These are phyloP conservation scores for Enteromius treurensis DNA, from an alignment of 2,797 vertebrate species.

Conservation along the genomic window DNA sequence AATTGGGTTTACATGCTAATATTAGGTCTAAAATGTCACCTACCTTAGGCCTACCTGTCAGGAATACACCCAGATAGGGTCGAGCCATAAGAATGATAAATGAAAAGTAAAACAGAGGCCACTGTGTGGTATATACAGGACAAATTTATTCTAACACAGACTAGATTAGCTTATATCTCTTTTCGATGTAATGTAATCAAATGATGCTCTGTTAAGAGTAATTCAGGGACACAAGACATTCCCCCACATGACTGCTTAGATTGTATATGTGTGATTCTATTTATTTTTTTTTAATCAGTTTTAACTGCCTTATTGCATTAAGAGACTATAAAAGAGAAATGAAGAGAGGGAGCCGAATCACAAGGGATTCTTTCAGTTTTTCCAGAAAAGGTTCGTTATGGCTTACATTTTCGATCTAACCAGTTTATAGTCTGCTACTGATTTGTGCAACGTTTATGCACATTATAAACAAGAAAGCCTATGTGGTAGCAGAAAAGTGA, in stretches of 20 bases:
- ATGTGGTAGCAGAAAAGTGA: not conserved
- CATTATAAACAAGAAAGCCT: conserved; percentile 35
- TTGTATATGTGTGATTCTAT: conserved; percentile 37
- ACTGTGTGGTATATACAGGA: not conserved
- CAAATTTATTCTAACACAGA: not conserved
- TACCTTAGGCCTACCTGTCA: not conserved
- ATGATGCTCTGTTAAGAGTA: not conserved
- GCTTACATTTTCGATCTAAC: not conserved
- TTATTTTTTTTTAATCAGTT: conserved; percentile 44
- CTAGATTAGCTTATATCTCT: not conserved
- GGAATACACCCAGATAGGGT: not conserved
- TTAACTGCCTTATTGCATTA: not conserved
- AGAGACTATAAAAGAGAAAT: not conserved
- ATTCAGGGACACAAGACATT: not conserved
- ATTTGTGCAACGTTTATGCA: conserved; percentile 29
- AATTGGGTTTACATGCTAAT: conserved; percentile 13
- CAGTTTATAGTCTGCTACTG: not conserved
- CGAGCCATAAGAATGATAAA: not conserved
- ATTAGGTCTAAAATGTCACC: not conserved
- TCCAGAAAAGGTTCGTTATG: not conserved
- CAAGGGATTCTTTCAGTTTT: not conserved
- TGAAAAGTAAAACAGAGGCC: not conserved
- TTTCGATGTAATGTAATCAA: not conserved
- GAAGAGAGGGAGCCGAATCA: conserved; percentile 7
- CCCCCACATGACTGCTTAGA: conserved; percentile 10